phyloP scores from a whole-genome alignment of 2,113 vertebrate species.

The Lethenteron reissneri region DNA sequence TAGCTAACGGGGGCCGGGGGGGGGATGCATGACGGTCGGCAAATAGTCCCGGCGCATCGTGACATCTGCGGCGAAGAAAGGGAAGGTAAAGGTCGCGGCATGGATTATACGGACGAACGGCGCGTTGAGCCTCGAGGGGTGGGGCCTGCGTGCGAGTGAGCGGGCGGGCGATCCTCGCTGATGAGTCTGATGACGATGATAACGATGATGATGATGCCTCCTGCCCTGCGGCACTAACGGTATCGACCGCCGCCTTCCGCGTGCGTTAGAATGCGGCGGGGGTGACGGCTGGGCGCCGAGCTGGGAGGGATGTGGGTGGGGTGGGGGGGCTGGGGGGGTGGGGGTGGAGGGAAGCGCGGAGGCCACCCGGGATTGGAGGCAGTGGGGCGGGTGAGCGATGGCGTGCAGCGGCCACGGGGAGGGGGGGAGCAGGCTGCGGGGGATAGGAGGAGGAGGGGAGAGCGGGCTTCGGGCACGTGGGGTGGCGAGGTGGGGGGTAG shows the following conservation, averaged over 20 bases:
- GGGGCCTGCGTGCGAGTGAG: not conserved
- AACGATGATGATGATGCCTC: not conserved
- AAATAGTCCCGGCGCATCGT: not conserved
- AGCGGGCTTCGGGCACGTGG: not conserved
- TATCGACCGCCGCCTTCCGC: no score
- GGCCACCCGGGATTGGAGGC: not conserved
- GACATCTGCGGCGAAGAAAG: not conserved
- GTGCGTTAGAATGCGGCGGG: not conserved
- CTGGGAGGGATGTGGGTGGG: not conserved
- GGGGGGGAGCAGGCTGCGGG: not conserved
- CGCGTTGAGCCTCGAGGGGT: not conserved
- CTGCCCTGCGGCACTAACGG: not conserved
- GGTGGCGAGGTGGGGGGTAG: not conserved
- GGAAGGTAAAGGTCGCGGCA: not conserved
- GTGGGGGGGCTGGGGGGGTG: not conserved
- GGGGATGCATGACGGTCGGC: not conserved
- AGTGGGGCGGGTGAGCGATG: not conserved
- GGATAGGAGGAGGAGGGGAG: not conserved
- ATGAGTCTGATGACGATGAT: not conserved
- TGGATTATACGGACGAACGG: not conserved
- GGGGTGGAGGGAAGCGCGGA: not conserved
- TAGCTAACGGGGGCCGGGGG: not conserved
- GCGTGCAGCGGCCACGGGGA: not conserved
- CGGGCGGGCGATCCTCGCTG: not conserved
- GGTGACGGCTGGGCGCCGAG: not conserved